Percentiles rank a stretch among this genome's conserved stretches.
Conservation (phyloP, 2,888 invertebrate genomes). For the Coremacera marginata region DNA sequence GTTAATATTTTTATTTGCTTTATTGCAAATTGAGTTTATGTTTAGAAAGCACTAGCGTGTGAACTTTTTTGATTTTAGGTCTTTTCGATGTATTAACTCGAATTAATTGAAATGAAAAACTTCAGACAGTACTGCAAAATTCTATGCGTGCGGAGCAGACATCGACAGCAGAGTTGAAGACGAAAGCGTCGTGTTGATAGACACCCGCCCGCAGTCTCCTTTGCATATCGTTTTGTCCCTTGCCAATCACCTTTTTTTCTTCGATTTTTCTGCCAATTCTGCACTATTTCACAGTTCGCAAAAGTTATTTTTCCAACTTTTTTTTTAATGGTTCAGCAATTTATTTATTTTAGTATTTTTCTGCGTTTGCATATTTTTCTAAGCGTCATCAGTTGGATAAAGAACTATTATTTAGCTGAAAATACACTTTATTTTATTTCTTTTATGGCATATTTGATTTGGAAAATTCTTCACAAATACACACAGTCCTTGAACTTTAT, state of each 20-base stretch:
- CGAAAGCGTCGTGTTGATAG: constrained; percentile 5
- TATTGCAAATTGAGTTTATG: no score
- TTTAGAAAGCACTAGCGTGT: neutral
- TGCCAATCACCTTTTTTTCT: neutral
- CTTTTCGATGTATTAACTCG: neutral
- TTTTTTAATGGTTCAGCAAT: neutral
- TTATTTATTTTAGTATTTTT: no score
- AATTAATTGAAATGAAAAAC: neutral
- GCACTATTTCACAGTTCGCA: neutral
- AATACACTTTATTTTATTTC: neutral
- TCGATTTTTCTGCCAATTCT: neutral
- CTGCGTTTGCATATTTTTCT: neutral
- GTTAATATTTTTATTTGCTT: constrained; percentile 5
- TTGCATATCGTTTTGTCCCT: neutral
- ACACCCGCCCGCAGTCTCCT: constrained; percentile 5
- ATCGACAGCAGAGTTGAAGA: neutral
- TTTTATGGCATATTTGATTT: constrained; percentile 7
- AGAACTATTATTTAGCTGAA: neutral
- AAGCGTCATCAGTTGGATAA: neutral
- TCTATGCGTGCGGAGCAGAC: neutral
- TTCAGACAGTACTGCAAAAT: neutral
- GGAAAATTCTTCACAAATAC: constrained; percentile 35
- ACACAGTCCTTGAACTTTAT: constrained; percentile 48
- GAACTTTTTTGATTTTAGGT: constrained; percentile 1
- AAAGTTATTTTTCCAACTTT: neutral